These are phyloP conservation scores for Drepanosiphum platanoidis DNA, from an alignment of 2,888 invertebrate species.

Conservation along the genomic window DNA sequence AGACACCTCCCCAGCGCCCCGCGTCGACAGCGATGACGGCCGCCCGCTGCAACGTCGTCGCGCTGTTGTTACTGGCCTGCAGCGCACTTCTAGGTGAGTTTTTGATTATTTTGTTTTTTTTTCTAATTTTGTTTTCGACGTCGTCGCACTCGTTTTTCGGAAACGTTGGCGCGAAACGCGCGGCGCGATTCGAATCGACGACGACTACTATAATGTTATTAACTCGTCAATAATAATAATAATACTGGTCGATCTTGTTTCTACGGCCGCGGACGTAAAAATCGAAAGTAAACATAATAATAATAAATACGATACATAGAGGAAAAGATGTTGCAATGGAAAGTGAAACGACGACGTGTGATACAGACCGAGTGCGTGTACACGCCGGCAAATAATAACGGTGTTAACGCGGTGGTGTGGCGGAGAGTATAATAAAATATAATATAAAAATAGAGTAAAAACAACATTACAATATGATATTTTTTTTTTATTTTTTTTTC, in stretches of 20 bases:
- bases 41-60: conserved; percentile 1
- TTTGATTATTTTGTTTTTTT: too few relatives aligned
- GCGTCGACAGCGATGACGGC: conserved; percentile 41
- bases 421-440: conserved; percentile 23
- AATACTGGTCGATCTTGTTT: conserved; percentile 11
- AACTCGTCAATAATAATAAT: too few relatives aligned
- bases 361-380: conserved; percentile 47
- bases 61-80: conserved; percentile 21
- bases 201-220: too few relatives aligned
- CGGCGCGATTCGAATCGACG: neutral
- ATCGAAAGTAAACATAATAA: conserved; percentile 61
- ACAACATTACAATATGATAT: conserved; percentile 31
- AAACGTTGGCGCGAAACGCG: too few relatives aligned
- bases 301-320: conserved; percentile 27
- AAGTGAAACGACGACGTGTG: conserved; percentile 61
- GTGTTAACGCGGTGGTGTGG: conserved; percentile 8
- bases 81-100: conserved; percentile 3
- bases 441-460: conserved; percentile 34
- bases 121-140: neutral
- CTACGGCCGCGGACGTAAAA: conserved; percentile 25
- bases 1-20: too few relatives aligned
- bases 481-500: conserved; percentile 8
- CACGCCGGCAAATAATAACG: conserved; percentile 31
- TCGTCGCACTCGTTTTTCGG: too few relatives aligned
- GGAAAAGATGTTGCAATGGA: conserved; percentile 61